Conservation (phyloP, 2,113 vertebrate species). For the Callopanchax toddi region DNA sequence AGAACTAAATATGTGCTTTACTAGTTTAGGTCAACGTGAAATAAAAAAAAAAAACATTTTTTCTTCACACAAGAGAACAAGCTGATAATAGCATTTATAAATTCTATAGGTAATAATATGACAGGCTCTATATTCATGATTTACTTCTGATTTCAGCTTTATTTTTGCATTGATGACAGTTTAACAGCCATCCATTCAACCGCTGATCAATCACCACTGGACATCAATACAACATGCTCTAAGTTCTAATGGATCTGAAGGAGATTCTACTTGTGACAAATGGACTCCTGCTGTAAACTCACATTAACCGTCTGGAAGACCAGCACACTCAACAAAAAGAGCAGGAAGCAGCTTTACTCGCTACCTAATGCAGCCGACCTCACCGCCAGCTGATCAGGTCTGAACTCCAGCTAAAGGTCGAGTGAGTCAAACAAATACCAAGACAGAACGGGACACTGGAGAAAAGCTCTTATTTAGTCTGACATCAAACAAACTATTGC, state of each 20-base stretch:
- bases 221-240: constrained; percentile 53
- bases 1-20: too few species aligned
- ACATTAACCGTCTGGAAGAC: constrained; percentile 47
- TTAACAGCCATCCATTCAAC: constrained; percentile 31
- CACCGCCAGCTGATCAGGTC: background rate
- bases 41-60: too few species aligned
- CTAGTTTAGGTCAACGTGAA: too few species aligned
- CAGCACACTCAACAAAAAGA: constrained; percentile 39
- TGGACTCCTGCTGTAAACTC: constrained; percentile 37
- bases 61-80: too few species aligned
- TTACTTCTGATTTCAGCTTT: constrained; percentile 12
- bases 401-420: constrained; percentile 1
- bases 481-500: too few species aligned
- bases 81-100: background rate
- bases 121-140: constrained; percentile 1
- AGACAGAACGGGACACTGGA: too few species aligned
- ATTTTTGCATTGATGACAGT: constrained; percentile 23
- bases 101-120: constrained; percentile 9
- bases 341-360: constrained; percentile 12
- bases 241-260: constrained; percentile 61
- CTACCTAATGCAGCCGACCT: constrained; percentile 19
- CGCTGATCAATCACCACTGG: constrained; percentile 29
- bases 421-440: too few species aligned
- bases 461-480: too few species aligned
- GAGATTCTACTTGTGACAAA: constrained; percentile 43